A percentile compares a stretch with the other conserved stretches of the same genome.
Evolutionary conservation across 2,888 invertebrate species (phyloP).

Genomic region (Pantelozetes paolii): DNA sequence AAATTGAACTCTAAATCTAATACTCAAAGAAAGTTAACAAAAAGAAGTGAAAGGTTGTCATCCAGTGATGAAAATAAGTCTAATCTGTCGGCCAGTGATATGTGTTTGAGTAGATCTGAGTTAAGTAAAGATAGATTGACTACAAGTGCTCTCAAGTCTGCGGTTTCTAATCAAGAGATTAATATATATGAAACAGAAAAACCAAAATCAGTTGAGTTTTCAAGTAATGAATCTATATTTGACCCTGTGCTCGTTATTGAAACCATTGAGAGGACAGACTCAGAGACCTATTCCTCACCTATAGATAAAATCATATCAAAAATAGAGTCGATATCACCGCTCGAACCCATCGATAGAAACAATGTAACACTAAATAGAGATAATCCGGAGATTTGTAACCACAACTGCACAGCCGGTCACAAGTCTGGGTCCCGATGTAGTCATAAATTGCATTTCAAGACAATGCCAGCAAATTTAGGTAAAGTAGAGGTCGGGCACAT

Average conservation of each 20-base stretch:
- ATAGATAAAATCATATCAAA: slow-evolving; percentile 7
- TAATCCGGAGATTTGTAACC: neutral
- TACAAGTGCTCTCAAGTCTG: neutral
- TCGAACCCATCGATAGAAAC: neutral
- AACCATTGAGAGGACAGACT: neutral
- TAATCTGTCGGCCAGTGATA: neutral
- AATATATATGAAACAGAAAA: neutral
- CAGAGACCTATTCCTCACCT: neutral
- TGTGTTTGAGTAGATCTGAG: neutral
- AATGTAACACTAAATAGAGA: slow-evolving; percentile 1
- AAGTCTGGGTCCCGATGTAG: slow-evolving; percentile 38
- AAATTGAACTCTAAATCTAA: too few species aligned
- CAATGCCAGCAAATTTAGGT: neutral
- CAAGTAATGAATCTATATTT: slow-evolving; percentile 26
- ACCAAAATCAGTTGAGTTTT: neutral
- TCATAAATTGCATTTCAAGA: slow-evolving; percentile 38
- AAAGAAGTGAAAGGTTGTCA: neutral
- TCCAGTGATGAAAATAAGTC: neutral
- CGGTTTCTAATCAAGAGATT: slow-evolving; percentile 4
- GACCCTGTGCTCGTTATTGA: neutral
- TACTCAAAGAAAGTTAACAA: neutral
- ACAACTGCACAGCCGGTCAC: neutral
- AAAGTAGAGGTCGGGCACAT: slow-evolving; percentile 36
- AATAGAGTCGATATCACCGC: neutral
- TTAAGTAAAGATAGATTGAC: neutral